phyloP scores from a whole-genome alignment of 2,888 invertebrate genomes.

The Cynaeus angustus region DNA sequence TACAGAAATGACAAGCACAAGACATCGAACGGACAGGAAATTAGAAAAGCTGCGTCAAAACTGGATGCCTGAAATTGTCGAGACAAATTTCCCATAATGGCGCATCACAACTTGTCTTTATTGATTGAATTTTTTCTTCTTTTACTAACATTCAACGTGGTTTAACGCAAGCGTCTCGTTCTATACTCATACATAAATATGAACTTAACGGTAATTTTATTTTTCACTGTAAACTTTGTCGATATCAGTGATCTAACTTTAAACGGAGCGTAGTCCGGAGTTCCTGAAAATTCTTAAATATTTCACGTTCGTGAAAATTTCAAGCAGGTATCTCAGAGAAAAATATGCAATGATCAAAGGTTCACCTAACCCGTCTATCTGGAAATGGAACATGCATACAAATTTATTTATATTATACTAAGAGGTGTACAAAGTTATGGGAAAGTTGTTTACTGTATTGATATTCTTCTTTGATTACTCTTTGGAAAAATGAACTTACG shows the following conservation, averaged over 20 bases:
- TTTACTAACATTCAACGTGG: conserved; percentile 26
- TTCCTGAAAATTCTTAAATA: conserved; percentile 24
- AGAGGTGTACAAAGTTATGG: conserved; percentile 16
- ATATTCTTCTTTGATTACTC: conserved; percentile 25
- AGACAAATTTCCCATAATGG: conserved; percentile 22
- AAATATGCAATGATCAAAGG: conserved; percentile 35
- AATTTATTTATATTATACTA: conserved; percentile 28
- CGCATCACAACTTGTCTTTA: conserved; percentile 13
- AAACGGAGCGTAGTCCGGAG: not conserved
- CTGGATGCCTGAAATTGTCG: conserved; percentile 7
- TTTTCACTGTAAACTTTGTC: conserved; percentile 23
- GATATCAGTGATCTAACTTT: conserved; percentile 23
- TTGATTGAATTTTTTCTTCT: conserved; percentile 16
- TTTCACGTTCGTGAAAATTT: conserved; percentile 40
- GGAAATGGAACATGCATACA: conserved; percentile 25
- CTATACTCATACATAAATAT: conserved; percentile 32
- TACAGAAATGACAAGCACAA: conserved; percentile 24
- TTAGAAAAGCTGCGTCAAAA: conserved; percentile 14
- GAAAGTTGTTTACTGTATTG: conserved; percentile 15
- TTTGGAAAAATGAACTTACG: not conserved
- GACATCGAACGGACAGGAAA: conserved; percentile 9
- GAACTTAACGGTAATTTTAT: conserved; percentile 36
- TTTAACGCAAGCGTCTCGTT: conserved; percentile 11
- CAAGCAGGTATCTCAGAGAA: conserved; percentile 27
- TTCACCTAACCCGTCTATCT: conserved; percentile 12